A percentile compares a stretch with the other conserved stretches of the same genome.
These are phyloP conservation scores for Centropus unirufus DNA, from an alignment of 2,113 vertebrate species.

Conservation along the genomic window DNA sequence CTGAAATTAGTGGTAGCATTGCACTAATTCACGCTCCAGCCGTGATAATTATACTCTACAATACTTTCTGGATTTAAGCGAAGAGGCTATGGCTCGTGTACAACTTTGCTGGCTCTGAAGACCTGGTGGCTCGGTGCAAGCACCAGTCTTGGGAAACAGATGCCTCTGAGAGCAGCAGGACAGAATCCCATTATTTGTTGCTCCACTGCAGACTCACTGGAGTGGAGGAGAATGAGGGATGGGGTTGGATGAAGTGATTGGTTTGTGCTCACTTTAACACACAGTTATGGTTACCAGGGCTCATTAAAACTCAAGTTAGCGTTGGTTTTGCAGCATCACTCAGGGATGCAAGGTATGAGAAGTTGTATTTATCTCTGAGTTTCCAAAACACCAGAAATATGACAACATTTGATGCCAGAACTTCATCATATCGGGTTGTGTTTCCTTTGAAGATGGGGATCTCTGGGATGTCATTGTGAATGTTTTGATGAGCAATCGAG, in stretches of 20 bases:
- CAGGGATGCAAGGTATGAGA: not conserved
- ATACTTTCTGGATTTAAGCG: not conserved
- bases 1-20: not conserved
- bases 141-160: not conserved
- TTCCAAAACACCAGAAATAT: not conserved
- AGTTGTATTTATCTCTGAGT: not conserved
- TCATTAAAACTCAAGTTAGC: not conserved
- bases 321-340: not conserved
- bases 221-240: not conserved
- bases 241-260: not conserved
- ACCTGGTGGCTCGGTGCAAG: not conserved
- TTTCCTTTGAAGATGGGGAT: not conserved
- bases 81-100: fast-evolving
- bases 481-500: not conserved
- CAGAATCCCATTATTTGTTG: not conserved
- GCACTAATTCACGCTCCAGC: too few species aligned
- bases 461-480: too few species aligned
- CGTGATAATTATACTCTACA: not conserved
- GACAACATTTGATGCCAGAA: not conserved
- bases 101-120: not conserved
- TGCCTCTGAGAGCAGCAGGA: not conserved
- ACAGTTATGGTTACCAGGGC: not conserved
- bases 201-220: not conserved
- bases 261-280: fast-evolving
- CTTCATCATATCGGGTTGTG: too few species aligned